Percentiles rank a stretch among this genome's conserved stretches.
These are phyloP conservation scores for Aspidapion aeneum DNA, from an alignment of 2,888 invertebrate species.

Conservation along the genomic window DNA sequence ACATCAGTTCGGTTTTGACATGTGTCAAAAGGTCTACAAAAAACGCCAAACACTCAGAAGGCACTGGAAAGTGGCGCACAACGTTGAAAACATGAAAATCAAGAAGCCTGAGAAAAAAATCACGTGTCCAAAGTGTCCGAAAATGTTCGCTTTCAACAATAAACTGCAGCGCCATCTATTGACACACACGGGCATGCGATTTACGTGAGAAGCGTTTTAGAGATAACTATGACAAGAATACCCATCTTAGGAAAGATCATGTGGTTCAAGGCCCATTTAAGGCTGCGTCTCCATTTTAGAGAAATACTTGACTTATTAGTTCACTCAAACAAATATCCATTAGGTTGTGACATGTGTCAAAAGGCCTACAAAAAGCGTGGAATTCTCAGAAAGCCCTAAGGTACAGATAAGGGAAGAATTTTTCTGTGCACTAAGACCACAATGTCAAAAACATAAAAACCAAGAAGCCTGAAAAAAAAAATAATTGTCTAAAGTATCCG, in stretches of 20 bases:
- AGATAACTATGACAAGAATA: conserved; percentile 35
- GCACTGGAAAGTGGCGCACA: conserved; percentile 33
- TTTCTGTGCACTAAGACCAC: conserved; percentile 31
- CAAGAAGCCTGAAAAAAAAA: conserved; percentile 41
- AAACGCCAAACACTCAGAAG: conserved; percentile 41
- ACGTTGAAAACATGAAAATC: conserved; percentile 39
- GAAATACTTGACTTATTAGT: no score
- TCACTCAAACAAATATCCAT: conserved; percentile 36
- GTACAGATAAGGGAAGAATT: conserved; percentile 48
- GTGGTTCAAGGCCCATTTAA: no score
- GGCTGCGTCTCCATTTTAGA: no score
- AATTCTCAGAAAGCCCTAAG: conserved; percentile 31
- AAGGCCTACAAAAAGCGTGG: conserved; percentile 51
- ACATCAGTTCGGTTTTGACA: conserved; percentile 45
- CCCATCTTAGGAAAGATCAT: conserved; percentile 34
- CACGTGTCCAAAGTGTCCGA: conserved; percentile 33
- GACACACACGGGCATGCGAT: conserved; percentile 36
- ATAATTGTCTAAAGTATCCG: conserved; percentile 32
- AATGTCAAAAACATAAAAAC: conserved; percentile 39
- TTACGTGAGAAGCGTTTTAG: conserved; percentile 34
- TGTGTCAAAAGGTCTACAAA: conserved; percentile 53
- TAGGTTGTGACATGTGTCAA: conserved; percentile 51
- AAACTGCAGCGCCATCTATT: conserved; percentile 35
- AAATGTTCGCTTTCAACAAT: conserved; percentile 34
- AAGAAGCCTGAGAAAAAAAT: conserved; percentile 41